These are phyloP conservation scores for Ariopsis seemanni DNA, from an alignment of 2,113 vertebrate genomes.

Conservation along the genomic window DNA sequence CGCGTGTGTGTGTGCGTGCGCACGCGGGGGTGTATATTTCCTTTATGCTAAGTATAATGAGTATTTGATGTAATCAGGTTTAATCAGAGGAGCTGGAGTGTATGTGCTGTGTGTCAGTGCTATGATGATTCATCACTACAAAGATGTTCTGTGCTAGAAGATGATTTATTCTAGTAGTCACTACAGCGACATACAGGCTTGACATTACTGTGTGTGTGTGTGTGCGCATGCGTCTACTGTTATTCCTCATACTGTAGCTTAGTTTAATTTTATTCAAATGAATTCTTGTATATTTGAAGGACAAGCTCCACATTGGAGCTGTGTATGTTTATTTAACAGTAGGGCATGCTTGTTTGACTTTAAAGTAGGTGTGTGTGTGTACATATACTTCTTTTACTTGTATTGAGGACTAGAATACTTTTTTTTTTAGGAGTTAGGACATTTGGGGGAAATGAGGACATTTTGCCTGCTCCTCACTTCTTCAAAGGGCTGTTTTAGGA, in stretches of 20 bases:
- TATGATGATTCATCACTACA: background rate
- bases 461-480: too few species aligned
- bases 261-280: background rate
- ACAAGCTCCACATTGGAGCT: background rate
- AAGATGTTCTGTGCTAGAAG: background rate
- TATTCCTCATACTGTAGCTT: background rate
- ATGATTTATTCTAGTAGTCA: background rate
- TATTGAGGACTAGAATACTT: too few species aligned
- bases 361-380: background rate
- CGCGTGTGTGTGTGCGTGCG: background rate
- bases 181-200: background rate
- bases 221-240: background rate
- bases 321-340: slow-evolving; percentile 12
- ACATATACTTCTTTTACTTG: too few species aligned
- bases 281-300: background rate
- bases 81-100: background rate
- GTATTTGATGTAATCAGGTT: background rate
- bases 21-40: too few species aligned
- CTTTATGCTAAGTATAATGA: background rate
- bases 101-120: background rate
- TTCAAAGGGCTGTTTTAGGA: too few species aligned
- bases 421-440: too few species aligned
- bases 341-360: background rate
- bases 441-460: too few species aligned
- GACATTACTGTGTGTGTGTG: background rate